These are phyloP conservation scores for Drosophila kepulauana DNA, from an alignment of 1,140 invertebrate genomes.

Conservation along the genomic window DNA sequence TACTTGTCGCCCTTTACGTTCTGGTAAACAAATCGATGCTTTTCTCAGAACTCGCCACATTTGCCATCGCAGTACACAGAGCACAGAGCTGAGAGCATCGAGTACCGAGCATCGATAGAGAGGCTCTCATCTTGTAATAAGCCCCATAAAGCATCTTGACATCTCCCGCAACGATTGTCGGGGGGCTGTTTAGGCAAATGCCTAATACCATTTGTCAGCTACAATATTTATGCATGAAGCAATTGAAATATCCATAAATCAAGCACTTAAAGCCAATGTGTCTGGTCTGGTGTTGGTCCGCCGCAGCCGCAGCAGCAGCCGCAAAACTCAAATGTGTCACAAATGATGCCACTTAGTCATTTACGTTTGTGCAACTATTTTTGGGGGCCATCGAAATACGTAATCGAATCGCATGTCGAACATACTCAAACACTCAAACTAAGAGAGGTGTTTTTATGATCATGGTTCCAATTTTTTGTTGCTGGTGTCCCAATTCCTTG, in stretches of 20 bases:
- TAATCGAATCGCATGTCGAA: constrained; percentile 15
- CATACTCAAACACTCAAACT: neutral
- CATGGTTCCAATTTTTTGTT: constrained; percentile 7
- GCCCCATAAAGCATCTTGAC: constrained; percentile 65
- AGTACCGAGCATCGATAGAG: constrained; percentile 22
- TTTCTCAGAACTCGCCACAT: neutral
- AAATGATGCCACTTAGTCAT: constrained; percentile 56
- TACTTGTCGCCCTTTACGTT: neutral
- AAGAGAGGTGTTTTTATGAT: constrained; percentile 24
- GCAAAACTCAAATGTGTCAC: constrained; percentile 45
- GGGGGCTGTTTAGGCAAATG: constrained; percentile 38
- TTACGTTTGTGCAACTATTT: constrained; percentile 45
- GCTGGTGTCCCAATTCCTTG: constrained; percentile 25
- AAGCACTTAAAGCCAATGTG: constrained; percentile 69
- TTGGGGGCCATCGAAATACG: neutral
- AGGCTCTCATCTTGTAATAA: constrained; percentile 49
- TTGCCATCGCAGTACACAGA: neutral
- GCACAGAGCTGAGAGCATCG: neutral
- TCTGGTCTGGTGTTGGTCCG: constrained; percentile 22
- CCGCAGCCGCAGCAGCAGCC: no score
- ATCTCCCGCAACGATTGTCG: constrained; percentile 51
- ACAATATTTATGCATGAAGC: constrained; percentile 77
- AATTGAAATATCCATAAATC: constrained; percentile 78
- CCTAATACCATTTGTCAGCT: constrained; percentile 80
- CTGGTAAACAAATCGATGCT: neutral